phyloP scores from a whole-genome alignment of 37 sponge, comb jelly and placozoan species.

The Cliona cf. orientalis region DNA sequence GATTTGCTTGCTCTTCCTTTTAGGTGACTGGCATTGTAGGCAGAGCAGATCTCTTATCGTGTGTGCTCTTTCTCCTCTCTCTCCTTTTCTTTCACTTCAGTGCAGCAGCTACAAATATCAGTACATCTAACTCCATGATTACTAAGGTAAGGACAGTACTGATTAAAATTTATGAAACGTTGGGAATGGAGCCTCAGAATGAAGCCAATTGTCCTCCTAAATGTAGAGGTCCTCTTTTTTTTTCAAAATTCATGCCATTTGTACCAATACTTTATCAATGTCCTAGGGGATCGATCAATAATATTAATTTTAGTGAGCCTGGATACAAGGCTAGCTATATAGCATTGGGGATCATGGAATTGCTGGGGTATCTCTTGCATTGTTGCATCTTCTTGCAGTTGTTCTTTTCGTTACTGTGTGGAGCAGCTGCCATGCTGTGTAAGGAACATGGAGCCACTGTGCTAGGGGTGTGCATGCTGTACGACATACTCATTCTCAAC shows the following conservation, averaged over 20 bases:
- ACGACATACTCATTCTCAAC: slow-evolving; percentile 34
- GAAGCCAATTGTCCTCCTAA: too few relatives aligned
- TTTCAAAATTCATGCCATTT: too few relatives aligned
- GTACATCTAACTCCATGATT: background rate
- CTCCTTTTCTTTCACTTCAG: slow-evolving; percentile 66
- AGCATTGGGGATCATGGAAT: too few relatives aligned
- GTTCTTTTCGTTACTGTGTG: slow-evolving; percentile 37
- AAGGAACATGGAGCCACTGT: slow-evolving; percentile 90
- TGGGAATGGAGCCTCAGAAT: too few relatives aligned
- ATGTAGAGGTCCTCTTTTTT: too few relatives aligned
- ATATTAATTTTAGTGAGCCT: too few relatives aligned
- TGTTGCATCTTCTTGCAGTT: slow-evolving; percentile 24
- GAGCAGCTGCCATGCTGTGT: slow-evolving; percentile 67
- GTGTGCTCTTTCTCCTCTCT: slow-evolving; percentile 66
- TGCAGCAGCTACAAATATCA: background rate
- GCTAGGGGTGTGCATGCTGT: slow-evolving; percentile 73
- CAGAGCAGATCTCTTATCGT: slow-evolving; percentile 84
- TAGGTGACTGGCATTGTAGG: slow-evolving; percentile 93
- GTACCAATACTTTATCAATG: too few relatives aligned
- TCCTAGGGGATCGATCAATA: too few relatives aligned
- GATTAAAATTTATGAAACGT: too few relatives aligned
- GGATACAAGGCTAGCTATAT: too few relatives aligned
- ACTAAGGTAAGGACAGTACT: slow-evolving; percentile 1
- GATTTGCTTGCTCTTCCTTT: background rate
- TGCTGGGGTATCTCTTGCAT: too few relatives aligned